Percentiles rank a stretch among this genome's conserved stretches.
Conservation (phyloP, 2,797 vertebrate species). For the Mus caroli region DNA sequence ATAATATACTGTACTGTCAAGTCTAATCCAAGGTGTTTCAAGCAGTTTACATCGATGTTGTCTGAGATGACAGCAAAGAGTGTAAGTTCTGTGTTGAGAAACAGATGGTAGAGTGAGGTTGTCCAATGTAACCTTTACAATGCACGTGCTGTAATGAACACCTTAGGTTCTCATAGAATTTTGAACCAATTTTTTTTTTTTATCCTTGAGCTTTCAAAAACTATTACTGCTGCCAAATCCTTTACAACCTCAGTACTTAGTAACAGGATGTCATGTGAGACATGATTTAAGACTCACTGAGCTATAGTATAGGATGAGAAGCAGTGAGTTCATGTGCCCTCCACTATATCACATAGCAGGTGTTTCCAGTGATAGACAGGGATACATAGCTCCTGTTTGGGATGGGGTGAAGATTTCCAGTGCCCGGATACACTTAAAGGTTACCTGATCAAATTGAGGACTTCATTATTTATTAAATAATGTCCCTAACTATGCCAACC, state of each 20-base stretch:
- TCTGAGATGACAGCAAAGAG: neutral
- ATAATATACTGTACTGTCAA: too few species aligned
- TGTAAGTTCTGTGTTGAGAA: neutral
- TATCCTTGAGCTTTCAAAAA: neutral
- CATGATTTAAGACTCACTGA: neutral
- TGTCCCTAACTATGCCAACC: neutral
- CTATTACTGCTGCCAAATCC: too few species aligned
- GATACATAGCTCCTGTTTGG: neutral
- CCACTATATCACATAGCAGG: neutral
- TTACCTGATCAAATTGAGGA: neutral
- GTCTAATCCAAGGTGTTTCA: neutral
- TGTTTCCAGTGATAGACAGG: neutral
- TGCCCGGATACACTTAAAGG: neutral
- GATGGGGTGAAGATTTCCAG: neutral
- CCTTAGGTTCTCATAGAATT: neutral
- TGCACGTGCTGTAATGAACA: too few species aligned
- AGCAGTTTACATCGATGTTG: neutral
- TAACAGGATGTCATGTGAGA: neutral
- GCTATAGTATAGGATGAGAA: neutral
- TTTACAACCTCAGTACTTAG: neutral
- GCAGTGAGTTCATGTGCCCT: neutral
- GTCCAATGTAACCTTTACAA: neutral
- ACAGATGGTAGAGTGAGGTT: neutral
- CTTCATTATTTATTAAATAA: conserved; percentile 55
- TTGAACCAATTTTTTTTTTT: too few species aligned